Evolutionary conservation across 2,797 vertebrate genomes (phyloP).

Genomic region (Phylloscopus collybita): DNA sequence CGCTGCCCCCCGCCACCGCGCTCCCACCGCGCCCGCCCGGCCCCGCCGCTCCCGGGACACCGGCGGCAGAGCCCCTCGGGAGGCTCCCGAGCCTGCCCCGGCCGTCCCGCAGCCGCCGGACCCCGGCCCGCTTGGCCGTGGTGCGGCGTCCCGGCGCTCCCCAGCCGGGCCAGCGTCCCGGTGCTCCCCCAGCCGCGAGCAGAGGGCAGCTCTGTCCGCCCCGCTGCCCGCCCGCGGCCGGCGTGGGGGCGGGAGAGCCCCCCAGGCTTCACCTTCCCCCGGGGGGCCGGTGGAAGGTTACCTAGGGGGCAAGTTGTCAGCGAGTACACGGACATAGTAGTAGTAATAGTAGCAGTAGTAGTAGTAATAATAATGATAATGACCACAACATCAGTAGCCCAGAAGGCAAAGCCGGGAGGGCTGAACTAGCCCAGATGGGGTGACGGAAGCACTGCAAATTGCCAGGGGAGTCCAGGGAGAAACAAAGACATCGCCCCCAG

Average conservation of each 20-base stretch:
- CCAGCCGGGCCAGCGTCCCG: too few relatives aligned
- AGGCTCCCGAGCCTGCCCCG: background rate
- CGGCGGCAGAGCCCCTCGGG: fast-evolving
- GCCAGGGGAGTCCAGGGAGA: background rate
- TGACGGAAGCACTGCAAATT: background rate
- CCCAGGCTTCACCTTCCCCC: background rate
- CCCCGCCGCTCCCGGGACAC: background rate
- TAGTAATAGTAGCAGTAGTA: too few relatives aligned
- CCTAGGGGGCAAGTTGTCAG: background rate
- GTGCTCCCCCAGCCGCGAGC: too few relatives aligned
- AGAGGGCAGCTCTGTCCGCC: background rate
- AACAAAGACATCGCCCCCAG: background rate
- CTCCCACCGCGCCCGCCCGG: background rate
- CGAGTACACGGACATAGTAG: background rate
- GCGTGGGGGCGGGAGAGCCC: fast-evolving
- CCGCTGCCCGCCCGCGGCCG: background rate
- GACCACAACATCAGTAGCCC: background rate
- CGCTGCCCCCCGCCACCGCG: slow-evolving; percentile 62
- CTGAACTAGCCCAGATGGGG: background rate
- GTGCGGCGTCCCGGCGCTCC: too few relatives aligned
- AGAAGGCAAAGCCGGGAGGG: background rate
- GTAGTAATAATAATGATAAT: background rate
- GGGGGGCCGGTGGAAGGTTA: background rate
- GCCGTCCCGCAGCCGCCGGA: background rate
- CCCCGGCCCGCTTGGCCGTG: background rate